A percentile compares a stretch with the other conserved stretches of the same genome.
These are phyloP conservation scores for Thryonomys swinderianus DNA, from an alignment of 2,113 vertebrate species.

Conservation along the genomic window DNA sequence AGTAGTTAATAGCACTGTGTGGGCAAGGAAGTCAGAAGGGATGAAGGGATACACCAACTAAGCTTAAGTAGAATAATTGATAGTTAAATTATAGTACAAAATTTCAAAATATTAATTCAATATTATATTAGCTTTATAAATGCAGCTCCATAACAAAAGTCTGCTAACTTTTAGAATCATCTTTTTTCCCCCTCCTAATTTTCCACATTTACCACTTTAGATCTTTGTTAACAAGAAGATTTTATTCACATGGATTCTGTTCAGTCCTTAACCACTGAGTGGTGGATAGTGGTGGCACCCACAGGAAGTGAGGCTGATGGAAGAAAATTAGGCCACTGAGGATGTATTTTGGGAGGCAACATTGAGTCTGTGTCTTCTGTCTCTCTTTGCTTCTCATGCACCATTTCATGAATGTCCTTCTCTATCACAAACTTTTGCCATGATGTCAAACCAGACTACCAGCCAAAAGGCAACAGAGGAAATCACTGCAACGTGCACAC, in stretches of 20 bases:
- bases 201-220: neutral
- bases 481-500: neutral
- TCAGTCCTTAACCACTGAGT: too few relatives aligned
- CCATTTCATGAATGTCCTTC: neutral
- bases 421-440: too few relatives aligned
- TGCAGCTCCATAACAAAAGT: neutral
- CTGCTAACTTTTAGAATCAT: neutral
- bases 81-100: neutral
- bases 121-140: neutral
- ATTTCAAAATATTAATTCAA: constrained; percentile 41
- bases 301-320: neutral
- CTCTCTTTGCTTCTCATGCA: neutral
- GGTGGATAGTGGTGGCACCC: neutral
- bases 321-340: neutral
- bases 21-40: neutral
- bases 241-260: neutral
- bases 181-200: neutral
- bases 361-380: neutral
- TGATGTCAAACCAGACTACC: too few relatives aligned
- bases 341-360: neutral
- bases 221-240: neutral
- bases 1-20: neutral
- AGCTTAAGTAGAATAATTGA: neutral
- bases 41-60: neutral
- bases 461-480: neutral